Evolutionary conservation across 2,797 vertebrate species (phyloP), one percentile per base, ranked within the genome.

Genomic region (Poecilia velifera): DNA sequence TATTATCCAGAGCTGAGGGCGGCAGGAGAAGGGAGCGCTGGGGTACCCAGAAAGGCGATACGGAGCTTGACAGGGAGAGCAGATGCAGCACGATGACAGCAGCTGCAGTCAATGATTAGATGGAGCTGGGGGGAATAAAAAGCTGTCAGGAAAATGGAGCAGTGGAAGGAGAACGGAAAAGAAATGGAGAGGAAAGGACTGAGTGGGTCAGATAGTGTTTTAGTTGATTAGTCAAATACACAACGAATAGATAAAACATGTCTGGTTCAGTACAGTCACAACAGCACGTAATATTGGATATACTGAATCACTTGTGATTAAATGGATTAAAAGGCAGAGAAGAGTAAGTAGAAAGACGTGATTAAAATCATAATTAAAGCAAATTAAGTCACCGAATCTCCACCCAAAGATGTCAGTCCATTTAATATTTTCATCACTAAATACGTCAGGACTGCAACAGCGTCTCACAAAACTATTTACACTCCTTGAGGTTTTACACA

Each of bases 1-100:
- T 89, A 90, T 94, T 94, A 94, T 94, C 88, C 86, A 20, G 80
- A 87, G 86, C 85, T 84, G 86, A 89, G 87, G 84, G 90, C 87
- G 77, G 87, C 84, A 87, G 87, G 76, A 76, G 79, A 73, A 76
- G 76, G 81, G 82, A 75, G 79, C 79, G 73, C 72, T 46, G 83
- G 87, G 88, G 84, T 84, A 84, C 77, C 83, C 84, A 81, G 84
- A 84, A 87, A 91, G 88, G 84, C 90, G 76, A 93, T 85, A 84
- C 78, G 72, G 72, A 74, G 77, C 87, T 62, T 74, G 78, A 78
- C 82, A 80, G 85, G 77, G 57, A 57, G 74, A 83, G 57, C 76
- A 45, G 68, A 86, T 84, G 76, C 84, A 84, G 80, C 41, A 76
- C 4, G 18, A 41, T 22, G 36, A 77, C n/a, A 57, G 34, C n/a